Evolutionary conservation across 2,113 vertebrate genomes (phyloP).

Genomic region (Clarias macrocephalus): DNA sequence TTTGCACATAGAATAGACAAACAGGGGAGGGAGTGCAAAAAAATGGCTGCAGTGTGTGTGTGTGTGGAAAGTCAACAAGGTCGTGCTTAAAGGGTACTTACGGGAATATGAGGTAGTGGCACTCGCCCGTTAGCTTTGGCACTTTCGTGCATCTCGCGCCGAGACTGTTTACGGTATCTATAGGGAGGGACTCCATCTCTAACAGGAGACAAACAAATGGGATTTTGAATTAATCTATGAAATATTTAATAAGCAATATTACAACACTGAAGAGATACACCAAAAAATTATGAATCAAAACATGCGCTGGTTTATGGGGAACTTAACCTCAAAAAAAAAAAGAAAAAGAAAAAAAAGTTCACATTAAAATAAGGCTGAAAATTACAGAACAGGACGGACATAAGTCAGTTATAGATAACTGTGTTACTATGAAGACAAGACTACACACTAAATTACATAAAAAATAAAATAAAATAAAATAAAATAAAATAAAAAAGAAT

Average conservation of each 20-base stretch:
- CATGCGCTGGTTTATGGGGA: too few relatives aligned
- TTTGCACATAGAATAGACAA: constrained; percentile 46
- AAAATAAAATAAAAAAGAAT: too few relatives aligned
- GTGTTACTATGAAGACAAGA: too few relatives aligned
- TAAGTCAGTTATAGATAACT: too few relatives aligned
- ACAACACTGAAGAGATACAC: too few relatives aligned
- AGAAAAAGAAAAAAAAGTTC: too few relatives aligned
- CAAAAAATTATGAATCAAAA: too few relatives aligned
- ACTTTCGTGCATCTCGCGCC: constrained; percentile 98
- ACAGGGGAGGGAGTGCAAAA: background rate
- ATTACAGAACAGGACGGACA: too few relatives aligned
- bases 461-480: too few relatives aligned
- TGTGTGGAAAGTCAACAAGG: constrained; percentile 34
- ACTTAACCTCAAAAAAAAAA: too few relatives aligned
- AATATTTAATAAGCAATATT: background rate
- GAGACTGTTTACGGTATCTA: constrained; percentile 92
- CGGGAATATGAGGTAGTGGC: constrained; percentile 98
- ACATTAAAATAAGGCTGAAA: too few relatives aligned
- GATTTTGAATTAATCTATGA: background rate
- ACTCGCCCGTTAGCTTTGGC: constrained; percentile 96
- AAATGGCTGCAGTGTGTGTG: constrained; percentile 7
- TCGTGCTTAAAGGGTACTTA: constrained; percentile 72
- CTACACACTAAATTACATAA: too few relatives aligned
- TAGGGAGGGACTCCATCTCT: constrained; percentile 96
- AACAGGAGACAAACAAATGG: constrained; percentile 33